Base-by-base conservation (phyloP, 2,888 invertebrate species). In the Augiades crinisus region DNA sequence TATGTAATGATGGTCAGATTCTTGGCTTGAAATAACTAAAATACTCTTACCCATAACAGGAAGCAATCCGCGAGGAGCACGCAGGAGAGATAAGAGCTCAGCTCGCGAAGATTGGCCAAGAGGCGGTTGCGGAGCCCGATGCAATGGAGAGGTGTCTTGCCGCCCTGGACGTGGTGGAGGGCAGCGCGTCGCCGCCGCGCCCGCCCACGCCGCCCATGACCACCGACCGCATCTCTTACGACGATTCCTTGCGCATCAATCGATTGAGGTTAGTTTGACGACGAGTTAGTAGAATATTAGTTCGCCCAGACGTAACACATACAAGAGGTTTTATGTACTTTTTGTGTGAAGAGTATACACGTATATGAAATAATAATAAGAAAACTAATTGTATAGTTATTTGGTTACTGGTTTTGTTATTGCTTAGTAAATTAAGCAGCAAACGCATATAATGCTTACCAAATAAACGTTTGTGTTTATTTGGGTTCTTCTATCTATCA, bases 161-260 rank as follows among this genome's bases (percentile, higher is more conserved):
- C 0, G 82, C 82, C 1, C 70, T 89, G n/a, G 70, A 85, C 61
- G 89, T 89, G 56, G 80, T 78, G 16, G 88, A 88, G 55, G 88
- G 86, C 30, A 78, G 78, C 45, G 74, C 81, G 1, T 49, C 64
- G 0, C 87, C 88, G 2, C 72, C 75, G 10, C 68, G 79, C 0
- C 75, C 82, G 5, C 64, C 81, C 3, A 75, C 83, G 0, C 85
- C 88, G 8, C 85, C 86, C 0, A 63, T 66, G 50, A 83, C 84
- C 41, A 87, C 84, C 0, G 86, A 86, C 47, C 58, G 67, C 16
- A 78, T 89, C 47, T 74, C 82, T 0, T 89, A 89, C 55, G 88
- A 88, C 0, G 86, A 88, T 17, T 62, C 78, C 1, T 41, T 88
- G 27, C 70, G 85, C 2, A 44, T 61, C 5, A 54, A 72, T 3